phyloP scores from a whole-genome alignment of 92 coral and sea anemone genomes.

The Metridium senile region DNA sequence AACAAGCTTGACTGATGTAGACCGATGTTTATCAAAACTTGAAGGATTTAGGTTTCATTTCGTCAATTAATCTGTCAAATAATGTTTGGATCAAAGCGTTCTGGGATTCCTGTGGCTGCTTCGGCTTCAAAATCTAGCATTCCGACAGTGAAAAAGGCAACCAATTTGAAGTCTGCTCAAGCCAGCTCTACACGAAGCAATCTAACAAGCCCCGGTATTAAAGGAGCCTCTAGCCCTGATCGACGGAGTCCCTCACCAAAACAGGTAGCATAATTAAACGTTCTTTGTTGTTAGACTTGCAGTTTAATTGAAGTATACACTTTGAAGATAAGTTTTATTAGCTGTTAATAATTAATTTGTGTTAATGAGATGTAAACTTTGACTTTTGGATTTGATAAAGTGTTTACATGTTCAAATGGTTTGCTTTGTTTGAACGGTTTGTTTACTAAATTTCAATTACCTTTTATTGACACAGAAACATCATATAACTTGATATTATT shows the following conservation, averaged over 20 bases:
- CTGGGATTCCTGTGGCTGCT: slow-evolving; percentile 70
- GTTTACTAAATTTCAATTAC: too few relatives aligned
- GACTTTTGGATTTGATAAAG: too few relatives aligned
- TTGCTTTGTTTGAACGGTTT: not conserved
- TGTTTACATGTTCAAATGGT: not conserved
- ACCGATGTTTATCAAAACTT: not conserved
- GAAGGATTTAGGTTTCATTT: not conserved
- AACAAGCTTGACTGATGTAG: not conserved
- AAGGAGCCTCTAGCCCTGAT: not conserved
- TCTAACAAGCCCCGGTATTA: slow-evolving; percentile 6
- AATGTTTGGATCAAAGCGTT: slow-evolving; percentile 63
- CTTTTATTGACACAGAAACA: too few relatives aligned
- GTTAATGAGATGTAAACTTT: not conserved
- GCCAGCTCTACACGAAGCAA: slow-evolving; percentile 18
- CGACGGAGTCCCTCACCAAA: not conserved
- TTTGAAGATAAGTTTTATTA: not conserved
- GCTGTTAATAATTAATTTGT: not conserved
- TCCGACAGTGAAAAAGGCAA: slow-evolving; percentile 52
- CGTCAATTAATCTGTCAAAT: not conserved
- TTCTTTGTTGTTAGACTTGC: not conserved
- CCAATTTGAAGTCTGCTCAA: not conserved
- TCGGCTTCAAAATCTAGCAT: slow-evolving; percentile 47
- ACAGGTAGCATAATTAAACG: slow-evolving; percentile 5
- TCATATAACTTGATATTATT: too few relatives aligned
- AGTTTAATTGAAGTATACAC: not conserved